Conservation (phyloP, 1,140 invertebrate genomes). For the Cydia pomonella region DNA sequence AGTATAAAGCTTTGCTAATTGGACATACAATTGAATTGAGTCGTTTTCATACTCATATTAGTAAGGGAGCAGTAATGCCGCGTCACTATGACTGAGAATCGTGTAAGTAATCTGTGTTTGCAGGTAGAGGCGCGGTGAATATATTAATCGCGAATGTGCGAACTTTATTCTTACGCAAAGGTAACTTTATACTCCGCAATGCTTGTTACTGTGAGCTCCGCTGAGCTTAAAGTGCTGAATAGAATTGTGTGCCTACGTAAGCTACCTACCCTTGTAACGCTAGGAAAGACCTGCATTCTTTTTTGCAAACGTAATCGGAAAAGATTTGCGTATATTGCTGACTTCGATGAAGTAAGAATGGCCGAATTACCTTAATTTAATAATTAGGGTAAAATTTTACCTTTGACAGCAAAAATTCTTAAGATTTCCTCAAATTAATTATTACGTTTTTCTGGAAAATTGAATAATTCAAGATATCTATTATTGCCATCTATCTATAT, state of each 20-base stretch:
- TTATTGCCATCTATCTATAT: neutral
- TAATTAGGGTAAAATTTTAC: neutral
- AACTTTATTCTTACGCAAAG: conserved; percentile 26
- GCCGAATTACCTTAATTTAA: neutral
- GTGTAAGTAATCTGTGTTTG: neutral
- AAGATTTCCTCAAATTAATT: no score
- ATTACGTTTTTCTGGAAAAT: no score
- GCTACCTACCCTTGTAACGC: neutral
- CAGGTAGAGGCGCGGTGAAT: conserved; percentile 45
- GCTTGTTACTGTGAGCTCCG: conserved; percentile 17
- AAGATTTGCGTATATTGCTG: neutral
- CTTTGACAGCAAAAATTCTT: neutral
- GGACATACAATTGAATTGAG: no score
- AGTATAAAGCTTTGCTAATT: no score
- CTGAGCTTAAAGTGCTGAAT: neutral
- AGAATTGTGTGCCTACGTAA: conserved; percentile 20
- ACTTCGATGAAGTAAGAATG: neutral
- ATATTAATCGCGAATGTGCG: conserved; percentile 52
- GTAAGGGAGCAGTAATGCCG: no score
- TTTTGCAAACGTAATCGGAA: conserved; percentile 8
- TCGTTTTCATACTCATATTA: no score
- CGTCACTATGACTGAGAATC: no score
- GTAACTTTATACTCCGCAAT: conserved; percentile 27
- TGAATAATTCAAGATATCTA: no score
- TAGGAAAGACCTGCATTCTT: conserved; percentile 1